Percentiles rank a stretch among this genome's conserved stretches.
Evolutionary conservation across 2,113 vertebrate species (phyloP).

Genomic region (Oncorhynchus kisutch): DNA sequence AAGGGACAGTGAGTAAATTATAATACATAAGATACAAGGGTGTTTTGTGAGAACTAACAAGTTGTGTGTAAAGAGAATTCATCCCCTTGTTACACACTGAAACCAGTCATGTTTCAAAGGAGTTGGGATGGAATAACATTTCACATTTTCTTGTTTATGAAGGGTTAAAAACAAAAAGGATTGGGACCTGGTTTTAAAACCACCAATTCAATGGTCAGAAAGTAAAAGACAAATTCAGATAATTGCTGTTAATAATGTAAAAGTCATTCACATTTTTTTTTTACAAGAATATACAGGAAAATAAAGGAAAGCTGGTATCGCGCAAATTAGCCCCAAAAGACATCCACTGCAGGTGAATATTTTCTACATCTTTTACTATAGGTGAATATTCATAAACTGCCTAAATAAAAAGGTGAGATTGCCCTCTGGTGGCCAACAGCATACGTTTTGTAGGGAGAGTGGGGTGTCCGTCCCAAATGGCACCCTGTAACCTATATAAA

Average conservation of each 20-base stretch:
- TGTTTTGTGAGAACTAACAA: background rate
- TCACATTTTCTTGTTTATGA: background rate
- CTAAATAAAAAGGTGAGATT: conserved; percentile 32
- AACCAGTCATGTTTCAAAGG: background rate
- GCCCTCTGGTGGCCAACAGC: conserved; percentile 58
- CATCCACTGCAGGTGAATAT: too few species aligned
- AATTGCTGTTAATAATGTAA: background rate
- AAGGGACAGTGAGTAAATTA: background rate
- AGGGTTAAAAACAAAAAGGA: too few species aligned
- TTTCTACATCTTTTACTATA: background rate
- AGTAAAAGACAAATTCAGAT: background rate
- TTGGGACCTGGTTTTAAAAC: background rate
- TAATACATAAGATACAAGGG: background rate
- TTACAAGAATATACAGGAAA: background rate
- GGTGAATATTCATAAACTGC: background rate
- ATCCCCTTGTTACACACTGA: background rate
- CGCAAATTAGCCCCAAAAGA: background rate
- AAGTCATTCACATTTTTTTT: background rate
- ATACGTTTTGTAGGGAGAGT: background rate
- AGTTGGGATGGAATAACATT: background rate
- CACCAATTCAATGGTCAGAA: background rate
- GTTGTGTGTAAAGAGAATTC: background rate
- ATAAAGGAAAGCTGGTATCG: background rate
- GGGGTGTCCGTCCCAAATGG: background rate
- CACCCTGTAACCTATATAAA: background rate